Evolutionary conservation across 2,888 invertebrate species (phyloP).

Genomic region (Onthophagus sagittarius): DNA sequence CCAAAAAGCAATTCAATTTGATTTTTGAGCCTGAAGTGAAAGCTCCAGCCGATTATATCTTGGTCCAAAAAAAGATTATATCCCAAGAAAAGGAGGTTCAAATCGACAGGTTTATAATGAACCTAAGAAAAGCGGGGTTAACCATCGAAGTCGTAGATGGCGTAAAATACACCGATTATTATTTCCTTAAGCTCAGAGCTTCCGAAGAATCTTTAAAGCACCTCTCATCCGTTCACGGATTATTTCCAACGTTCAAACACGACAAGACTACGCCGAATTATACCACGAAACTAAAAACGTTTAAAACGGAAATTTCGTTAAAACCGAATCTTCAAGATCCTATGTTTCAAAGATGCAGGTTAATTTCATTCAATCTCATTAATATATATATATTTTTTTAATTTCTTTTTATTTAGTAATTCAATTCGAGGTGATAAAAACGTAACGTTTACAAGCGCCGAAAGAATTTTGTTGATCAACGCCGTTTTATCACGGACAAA

Average conservation of each 20-base stretch:
- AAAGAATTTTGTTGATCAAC: constrained; percentile 40
- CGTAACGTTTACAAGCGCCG: constrained; percentile 36
- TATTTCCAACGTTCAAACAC: constrained; percentile 33
- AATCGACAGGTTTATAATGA: constrained; percentile 33
- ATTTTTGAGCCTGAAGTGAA: background rate
- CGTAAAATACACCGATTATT: constrained; percentile 29
- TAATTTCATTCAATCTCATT: constrained; percentile 21
- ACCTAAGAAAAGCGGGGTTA: constrained; percentile 35
- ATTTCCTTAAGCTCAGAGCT: constrained; percentile 43
- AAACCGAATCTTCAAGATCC: constrained; percentile 27
- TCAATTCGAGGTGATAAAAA: constrained; percentile 25
- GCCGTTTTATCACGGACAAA: constrained; percentile 35
- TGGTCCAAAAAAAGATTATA: constrained; percentile 33
- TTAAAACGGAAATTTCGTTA: constrained; percentile 32
- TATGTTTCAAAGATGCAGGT: constrained; percentile 35
- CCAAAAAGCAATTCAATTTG: background rate
- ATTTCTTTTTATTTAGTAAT: constrained; percentile 22
- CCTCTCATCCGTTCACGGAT: constrained; percentile 33
- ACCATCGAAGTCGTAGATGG: constrained; percentile 33
- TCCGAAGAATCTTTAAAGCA: constrained; percentile 33
- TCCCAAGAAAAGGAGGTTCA: constrained; percentile 18
- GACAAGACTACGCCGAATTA: constrained; percentile 18
- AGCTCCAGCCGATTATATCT: constrained; percentile 31
- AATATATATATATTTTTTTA: background rate
- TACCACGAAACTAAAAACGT: background rate